Conservation (phyloP, 2,113 vertebrate genomes). For the Oenanthe melanoleuca region DNA sequence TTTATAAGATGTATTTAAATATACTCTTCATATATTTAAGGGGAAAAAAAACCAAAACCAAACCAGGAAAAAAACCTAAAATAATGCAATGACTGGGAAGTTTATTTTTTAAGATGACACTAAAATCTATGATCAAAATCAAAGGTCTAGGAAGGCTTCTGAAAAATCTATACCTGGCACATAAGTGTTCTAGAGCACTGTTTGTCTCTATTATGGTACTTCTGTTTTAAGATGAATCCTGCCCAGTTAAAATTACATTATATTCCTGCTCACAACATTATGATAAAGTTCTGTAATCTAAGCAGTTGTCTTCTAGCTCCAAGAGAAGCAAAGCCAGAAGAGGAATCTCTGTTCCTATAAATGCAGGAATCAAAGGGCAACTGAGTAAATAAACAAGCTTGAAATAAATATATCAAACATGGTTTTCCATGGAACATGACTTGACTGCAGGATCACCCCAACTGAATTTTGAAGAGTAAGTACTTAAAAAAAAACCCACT, state of each 20-base stretch:
- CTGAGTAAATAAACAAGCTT: neutral
- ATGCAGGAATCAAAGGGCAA: neutral
- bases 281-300: neutral
- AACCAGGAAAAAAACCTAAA: neutral
- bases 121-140: neutral
- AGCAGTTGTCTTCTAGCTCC: neutral
- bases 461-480: neutral
- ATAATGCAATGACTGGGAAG: neutral
- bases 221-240: neutral
- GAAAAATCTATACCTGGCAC: neutral
- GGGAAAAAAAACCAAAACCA: no score
- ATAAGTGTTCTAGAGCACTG: neutral
- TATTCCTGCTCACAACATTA: neutral
- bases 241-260: neutral
- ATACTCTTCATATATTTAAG: neutral
- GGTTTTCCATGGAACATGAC: neutral
- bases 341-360: neutral
- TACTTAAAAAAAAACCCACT: neutral
- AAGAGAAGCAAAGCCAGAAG: neutral
- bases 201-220: neutral
- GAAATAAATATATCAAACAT: neutral
- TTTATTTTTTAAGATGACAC: neutral
- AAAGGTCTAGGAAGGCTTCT: neutral
- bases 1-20: neutral
- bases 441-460: neutral